phyloP scores from a whole-genome alignment of 2,888 invertebrate species.

The Melanchra persicariae region DNA sequence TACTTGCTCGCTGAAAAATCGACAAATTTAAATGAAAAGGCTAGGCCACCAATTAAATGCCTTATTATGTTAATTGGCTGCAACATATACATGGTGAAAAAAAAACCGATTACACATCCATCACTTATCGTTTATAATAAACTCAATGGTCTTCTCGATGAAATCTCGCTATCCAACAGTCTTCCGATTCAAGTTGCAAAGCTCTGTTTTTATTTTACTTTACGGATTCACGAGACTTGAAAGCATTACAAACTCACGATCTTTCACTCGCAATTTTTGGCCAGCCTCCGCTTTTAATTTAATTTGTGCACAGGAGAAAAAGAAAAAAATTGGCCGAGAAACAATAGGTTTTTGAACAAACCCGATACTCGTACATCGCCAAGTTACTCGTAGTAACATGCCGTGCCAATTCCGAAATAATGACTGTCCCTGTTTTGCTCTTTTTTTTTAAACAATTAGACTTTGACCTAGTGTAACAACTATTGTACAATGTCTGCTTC shows the following conservation, averaged over 20 bases:
- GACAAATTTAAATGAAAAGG: too few species aligned
- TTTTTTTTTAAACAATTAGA: background rate
- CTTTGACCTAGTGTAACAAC: constrained; percentile 4
- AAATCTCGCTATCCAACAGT: too few species aligned
- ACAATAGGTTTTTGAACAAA: constrained; percentile 33
- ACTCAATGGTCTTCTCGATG: too few species aligned
- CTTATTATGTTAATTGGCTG: too few species aligned
- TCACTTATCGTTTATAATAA: too few species aligned
- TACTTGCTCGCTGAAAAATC: too few species aligned
- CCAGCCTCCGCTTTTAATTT: background rate
- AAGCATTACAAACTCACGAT: background rate
- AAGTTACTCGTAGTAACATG: constrained; percentile 21
- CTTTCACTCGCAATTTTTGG: background rate
- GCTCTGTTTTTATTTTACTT: too few species aligned
- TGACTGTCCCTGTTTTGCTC: background rate
- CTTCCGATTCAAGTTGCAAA: too few species aligned
- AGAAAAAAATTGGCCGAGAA: constrained; percentile 11
- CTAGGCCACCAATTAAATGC: too few species aligned
- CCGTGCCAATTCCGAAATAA: constrained; percentile 52
- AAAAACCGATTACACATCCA: too few species aligned
- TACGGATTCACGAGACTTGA: too few species aligned
- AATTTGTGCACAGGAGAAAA: background rate
- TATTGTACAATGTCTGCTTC: background rate
- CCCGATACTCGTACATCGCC: background rate
- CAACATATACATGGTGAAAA: too few species aligned